Percentiles rank a stretch among this genome's conserved stretches.
These are phyloP conservation scores for Pissodes strobi DNA, from an alignment of 1,140 invertebrate species.

Conservation along the genomic window DNA sequence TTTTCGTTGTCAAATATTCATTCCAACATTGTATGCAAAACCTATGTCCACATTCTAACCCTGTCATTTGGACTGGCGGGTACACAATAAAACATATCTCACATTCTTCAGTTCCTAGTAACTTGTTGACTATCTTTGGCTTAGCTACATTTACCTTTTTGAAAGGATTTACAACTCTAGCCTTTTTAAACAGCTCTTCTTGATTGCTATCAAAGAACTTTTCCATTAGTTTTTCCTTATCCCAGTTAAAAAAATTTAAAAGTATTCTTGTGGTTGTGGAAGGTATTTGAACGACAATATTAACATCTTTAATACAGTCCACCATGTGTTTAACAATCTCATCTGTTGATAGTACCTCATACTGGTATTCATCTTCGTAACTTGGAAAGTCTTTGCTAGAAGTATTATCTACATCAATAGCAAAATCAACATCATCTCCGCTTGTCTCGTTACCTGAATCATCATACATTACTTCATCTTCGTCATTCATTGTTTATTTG, in stretches of 20 bases:
- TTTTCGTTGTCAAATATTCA: slow-evolving; percentile 73
- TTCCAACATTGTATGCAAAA: slow-evolving; percentile 73
- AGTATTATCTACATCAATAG: slow-evolving; percentile 83
- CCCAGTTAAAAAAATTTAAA: slow-evolving; percentile 75
- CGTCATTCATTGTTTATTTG: slow-evolving; percentile 61
- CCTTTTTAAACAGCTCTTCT: slow-evolving; percentile 67
- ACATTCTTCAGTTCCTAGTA: slow-evolving; percentile 76
- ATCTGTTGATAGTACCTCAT: slow-evolving; percentile 79
- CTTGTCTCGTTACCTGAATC: slow-evolving; percentile 91
- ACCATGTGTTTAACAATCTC: slow-evolving; percentile 72
- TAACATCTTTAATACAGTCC: slow-evolving; percentile 72
- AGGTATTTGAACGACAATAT: slow-evolving; percentile 61
- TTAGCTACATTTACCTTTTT: slow-evolving; percentile 52
- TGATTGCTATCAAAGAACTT: slow-evolving; percentile 70
- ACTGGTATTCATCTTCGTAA: slow-evolving; percentile 89
- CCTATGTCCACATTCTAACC: slow-evolving; percentile 71
- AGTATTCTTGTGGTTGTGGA: slow-evolving; percentile 65
- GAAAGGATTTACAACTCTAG: slow-evolving; percentile 69
- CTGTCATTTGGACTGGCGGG: slow-evolving; percentile 64
- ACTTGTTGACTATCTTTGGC: slow-evolving; percentile 43
- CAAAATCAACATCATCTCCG: slow-evolving; percentile 89
- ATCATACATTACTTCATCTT: slow-evolving; percentile 68
- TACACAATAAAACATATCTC: slow-evolving; percentile 83
- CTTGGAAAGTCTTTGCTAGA: slow-evolving; percentile 69
- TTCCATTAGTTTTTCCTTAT: slow-evolving; percentile 76